These are phyloP conservation scores for Rhea pennata DNA, from an alignment of 2,113 vertebrate species.

Conservation along the genomic window DNA sequence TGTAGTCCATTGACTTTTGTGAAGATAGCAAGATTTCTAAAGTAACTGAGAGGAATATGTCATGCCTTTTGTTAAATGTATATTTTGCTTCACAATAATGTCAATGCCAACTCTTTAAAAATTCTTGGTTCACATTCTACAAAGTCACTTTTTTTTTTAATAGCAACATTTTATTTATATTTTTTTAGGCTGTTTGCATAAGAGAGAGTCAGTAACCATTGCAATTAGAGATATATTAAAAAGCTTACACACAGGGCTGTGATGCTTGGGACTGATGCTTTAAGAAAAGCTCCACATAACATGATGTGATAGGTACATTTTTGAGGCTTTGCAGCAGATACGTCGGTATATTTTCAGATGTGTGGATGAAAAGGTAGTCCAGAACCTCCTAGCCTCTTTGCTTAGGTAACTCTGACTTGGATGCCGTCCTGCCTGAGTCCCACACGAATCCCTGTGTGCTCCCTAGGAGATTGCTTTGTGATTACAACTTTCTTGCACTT, in stretches of 20 bases:
- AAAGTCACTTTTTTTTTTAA: not conserved
- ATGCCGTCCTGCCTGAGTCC: not conserved
- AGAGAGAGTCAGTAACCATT: not conserved
- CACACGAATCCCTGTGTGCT: not conserved
- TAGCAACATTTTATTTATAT: not conserved
- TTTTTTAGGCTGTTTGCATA: not conserved
- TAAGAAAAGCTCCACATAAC: not conserved
- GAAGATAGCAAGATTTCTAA: not conserved
- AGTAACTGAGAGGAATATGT: not conserved
- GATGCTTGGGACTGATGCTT: not conserved
- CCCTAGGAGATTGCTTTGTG: rapidly evolving
- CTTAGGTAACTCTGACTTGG: not conserved
- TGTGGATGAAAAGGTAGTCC: not conserved
- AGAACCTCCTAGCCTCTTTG: not conserved
- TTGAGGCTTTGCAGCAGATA: not conserved
- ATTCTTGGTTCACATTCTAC: not conserved
- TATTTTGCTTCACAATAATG: conserved; percentile 5
- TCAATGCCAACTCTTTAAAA: not conserved
- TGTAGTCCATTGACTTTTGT: not conserved
- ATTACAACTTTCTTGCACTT: not conserved
- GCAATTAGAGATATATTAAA: not conserved
- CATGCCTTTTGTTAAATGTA: not conserved
- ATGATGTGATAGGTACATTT: not conserved
- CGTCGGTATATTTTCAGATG: rapidly evolving
- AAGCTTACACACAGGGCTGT: not conserved